A percentile compares a stretch with the other conserved stretches of the same genome.
Conservation (phyloP, 2,113 vertebrate genomes). For the human region GRCh38 chr5:38012501-38013000, state of each 20-base stretch:
- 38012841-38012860: not conserved
- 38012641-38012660: not conserved
- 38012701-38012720: not conserved
- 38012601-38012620: not conserved
- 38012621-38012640: not conserved
- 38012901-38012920: not conserved
- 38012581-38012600: not conserved
- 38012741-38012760: not conserved
- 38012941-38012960: not conserved
- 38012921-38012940: not conserved
- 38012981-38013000: not conserved
- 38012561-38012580: not conserved
- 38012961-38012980: not conserved
- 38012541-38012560: slow-evolving; percentile 32
- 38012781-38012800: not conserved
- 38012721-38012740: not conserved
- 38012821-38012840: not conserved
- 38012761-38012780: not conserved
- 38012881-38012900: not conserved
- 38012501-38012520: slow-evolving; percentile 6
- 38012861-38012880: not conserved
- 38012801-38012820: not conserved
- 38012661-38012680: not conserved
- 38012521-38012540: slow-evolving; percentile 28
- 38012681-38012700: too few relatives aligned